Conservation (phyloP, 2,888 invertebrate species). For the Sphaerophoria taeniata region DNA sequence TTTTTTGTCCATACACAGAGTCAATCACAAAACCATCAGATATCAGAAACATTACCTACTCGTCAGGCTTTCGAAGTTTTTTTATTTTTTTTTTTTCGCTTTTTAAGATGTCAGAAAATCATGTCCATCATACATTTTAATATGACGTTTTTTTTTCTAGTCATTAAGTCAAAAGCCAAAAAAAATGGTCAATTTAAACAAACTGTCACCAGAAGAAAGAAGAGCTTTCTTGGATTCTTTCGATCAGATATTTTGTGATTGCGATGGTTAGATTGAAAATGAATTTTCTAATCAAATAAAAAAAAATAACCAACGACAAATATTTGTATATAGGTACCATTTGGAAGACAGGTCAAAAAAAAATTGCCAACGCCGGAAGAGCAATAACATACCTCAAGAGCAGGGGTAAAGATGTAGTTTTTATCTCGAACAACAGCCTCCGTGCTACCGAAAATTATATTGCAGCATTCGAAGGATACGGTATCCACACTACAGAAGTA, state of each 20-base stretch:
- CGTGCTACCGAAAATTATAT: constrained; percentile 76
- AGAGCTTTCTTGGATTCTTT: constrained; percentile 83
- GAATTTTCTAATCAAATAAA: too few relatives aligned
- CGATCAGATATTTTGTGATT: constrained; percentile 85
- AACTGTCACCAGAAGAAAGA: constrained; percentile 77
- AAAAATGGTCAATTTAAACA: constrained; percentile 65
- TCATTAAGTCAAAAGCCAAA: constrained; percentile 1
- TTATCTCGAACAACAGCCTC: constrained; percentile 83
- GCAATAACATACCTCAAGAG: constrained; percentile 81
- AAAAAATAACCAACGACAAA: background rate
- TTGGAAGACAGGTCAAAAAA: constrained; percentile 81
- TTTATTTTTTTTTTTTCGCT: too few relatives aligned
- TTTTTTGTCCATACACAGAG: too few relatives aligned
- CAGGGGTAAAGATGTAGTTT: constrained; percentile 82
- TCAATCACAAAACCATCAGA: too few relatives aligned
- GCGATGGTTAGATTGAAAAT: constrained; percentile 83
- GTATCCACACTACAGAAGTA: constrained; percentile 79
- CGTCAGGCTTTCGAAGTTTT: too few relatives aligned
- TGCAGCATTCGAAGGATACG: constrained; percentile 76
- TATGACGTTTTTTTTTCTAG: constrained; percentile 15
- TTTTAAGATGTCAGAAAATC: too few relatives aligned
- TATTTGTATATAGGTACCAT: constrained; percentile 82
- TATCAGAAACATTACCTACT: too few relatives aligned
- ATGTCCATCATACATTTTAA: background rate
- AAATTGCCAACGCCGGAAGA: constrained; percentile 81